Conservation (phyloP, 2,113 vertebrate genomes). For the Plectropomus leopardus region DNA sequence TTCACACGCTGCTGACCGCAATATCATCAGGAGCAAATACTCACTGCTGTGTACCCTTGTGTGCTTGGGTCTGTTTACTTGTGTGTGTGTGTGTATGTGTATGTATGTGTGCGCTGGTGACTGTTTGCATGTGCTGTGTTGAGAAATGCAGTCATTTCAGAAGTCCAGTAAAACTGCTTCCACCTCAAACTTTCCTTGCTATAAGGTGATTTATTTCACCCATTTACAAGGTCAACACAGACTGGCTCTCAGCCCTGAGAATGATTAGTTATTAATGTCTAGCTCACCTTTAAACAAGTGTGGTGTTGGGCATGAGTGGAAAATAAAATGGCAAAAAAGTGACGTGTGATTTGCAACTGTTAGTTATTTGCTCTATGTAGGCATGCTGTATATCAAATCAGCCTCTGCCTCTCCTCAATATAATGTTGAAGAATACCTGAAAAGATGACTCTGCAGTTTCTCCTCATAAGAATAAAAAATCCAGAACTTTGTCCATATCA, state of each 20-base stretch:
- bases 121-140: conserved; percentile 17
- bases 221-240: conserved; percentile 1
- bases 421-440: conserved; percentile 36
- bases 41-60: conserved; percentile 22
- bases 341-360: background rate
- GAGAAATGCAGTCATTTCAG: conserved; percentile 22
- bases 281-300: background rate
- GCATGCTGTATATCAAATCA: conserved; percentile 29
- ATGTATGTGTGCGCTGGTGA: background rate
- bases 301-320: conserved; percentile 4
- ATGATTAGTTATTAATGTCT: conserved; percentile 8
- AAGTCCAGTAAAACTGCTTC: conserved; percentile 17
- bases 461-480: conserved; percentile 34
- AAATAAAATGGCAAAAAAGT: conserved; percentile 15
- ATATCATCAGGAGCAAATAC: conserved; percentile 64
- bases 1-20: conserved; percentile 74
- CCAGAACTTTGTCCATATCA: conserved; percentile 17
- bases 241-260: background rate
- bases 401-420: conserved; percentile 1
- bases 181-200: background rate
- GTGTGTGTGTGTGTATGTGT: conserved; percentile 1
- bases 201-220: conserved; percentile 25
- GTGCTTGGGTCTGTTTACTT: conserved; percentile 35
- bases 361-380: conserved; percentile 13
- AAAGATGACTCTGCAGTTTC: conserved; percentile 50